phyloP scores from a whole-genome alignment of 2,113 vertebrate genomes.

The Fukomys damarensis region DNA sequence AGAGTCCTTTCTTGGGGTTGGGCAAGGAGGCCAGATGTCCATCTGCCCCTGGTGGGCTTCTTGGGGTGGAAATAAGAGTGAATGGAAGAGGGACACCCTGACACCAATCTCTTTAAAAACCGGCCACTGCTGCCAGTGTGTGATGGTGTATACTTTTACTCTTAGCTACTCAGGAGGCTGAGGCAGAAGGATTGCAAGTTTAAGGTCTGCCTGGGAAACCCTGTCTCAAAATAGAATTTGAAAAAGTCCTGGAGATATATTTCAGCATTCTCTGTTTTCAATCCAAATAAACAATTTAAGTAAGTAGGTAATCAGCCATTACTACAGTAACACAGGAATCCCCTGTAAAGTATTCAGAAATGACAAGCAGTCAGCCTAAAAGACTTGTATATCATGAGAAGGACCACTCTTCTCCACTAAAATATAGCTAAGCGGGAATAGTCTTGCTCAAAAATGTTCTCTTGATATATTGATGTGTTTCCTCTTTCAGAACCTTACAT shows the following conservation, averaged over 20 bases:
- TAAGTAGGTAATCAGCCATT: not conserved
- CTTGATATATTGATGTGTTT: not conserved
- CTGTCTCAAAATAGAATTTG: not conserved
- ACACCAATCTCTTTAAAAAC: not conserved
- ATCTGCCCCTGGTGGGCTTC: not conserved
- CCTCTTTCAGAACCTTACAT: not conserved
- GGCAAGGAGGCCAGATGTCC: not conserved
- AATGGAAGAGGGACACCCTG: too few relatives aligned
- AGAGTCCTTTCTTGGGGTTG: not conserved
- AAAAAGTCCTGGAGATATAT: not conserved
- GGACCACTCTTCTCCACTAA: not conserved
- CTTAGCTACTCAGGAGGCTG: not conserved
- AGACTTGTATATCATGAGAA: not conserved
- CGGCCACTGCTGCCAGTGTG: not conserved
- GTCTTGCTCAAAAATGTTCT: not conserved
- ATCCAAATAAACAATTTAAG: too few relatives aligned
- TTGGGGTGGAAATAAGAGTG: fast-evolving
- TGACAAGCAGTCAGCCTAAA: not conserved
- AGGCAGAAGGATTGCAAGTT: not conserved
- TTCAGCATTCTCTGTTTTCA: not conserved
- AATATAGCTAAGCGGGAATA: not conserved
- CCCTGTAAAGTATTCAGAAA: not conserved
- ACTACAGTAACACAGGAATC: not conserved
- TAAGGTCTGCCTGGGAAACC: not conserved
- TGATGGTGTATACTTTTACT: not conserved